Conservation (phyloP, 1,140 invertebrate species). For the Brachionus sp. region DNA sequence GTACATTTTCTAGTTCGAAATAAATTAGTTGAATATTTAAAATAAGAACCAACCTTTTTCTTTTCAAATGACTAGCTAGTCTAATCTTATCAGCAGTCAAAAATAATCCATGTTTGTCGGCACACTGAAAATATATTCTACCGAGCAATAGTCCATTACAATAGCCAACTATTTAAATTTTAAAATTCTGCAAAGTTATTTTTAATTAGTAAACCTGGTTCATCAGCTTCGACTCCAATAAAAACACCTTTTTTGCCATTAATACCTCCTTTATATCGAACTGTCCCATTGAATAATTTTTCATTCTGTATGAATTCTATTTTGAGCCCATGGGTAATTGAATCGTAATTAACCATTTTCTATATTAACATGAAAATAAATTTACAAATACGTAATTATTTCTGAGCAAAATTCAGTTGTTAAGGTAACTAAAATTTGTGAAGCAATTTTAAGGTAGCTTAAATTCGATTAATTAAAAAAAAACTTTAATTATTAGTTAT, state of each 20-base stretch:
- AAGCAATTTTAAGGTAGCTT: not conserved
- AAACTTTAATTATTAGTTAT: too few relatives aligned
- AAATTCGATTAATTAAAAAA: not conserved
- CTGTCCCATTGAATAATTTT: not conserved
- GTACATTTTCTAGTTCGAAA: not conserved
- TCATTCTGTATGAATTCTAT: not conserved
- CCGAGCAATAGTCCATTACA: slow-evolving; percentile 12
- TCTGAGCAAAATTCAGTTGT: not conserved
- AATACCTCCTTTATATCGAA: slow-evolving; percentile 14
- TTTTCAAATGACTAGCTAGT: not conserved
- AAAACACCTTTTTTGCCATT: slow-evolving; percentile 32
- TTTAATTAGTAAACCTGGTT: not conserved
- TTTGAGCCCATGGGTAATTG: not conserved
- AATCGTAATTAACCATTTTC: slow-evolving; percentile 43
- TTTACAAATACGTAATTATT: not conserved
- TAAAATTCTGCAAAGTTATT: not conserved
- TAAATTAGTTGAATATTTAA: not conserved
- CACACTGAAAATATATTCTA: slow-evolving; percentile 15
- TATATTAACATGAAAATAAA: not conserved
- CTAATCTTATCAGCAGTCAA: slow-evolving; percentile 20
- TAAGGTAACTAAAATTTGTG: not conserved
- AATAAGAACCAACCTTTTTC: not conserved
- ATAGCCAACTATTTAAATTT: slow-evolving; percentile 18
- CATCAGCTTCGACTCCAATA: slow-evolving; percentile 21
- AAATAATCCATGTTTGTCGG: slow-evolving; percentile 20